Percentiles rank a stretch among this genome's conserved stretches.
These are phyloP conservation scores for Phymatocera aterrima DNA, from an alignment of 2,888 invertebrate genomes.

Conservation along the genomic window DNA sequence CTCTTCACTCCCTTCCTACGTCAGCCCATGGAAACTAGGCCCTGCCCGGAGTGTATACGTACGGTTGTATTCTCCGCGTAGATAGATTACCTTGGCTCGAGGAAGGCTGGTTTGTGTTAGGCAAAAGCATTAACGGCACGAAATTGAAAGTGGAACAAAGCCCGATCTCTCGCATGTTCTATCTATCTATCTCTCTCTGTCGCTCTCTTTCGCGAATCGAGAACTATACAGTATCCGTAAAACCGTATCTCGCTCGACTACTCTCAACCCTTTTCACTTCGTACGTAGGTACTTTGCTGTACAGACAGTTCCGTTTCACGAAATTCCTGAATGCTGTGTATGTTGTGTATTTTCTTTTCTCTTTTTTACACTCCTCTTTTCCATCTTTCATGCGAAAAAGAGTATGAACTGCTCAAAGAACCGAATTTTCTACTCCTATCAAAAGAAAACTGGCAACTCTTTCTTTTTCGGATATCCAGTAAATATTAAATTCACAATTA, in stretches of 20 bases:
- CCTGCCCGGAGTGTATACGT: background rate
- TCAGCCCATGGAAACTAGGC: constrained; percentile 27
- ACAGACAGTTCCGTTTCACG: constrained; percentile 11
- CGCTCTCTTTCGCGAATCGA: constrained; percentile 11
- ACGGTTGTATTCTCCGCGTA: constrained; percentile 29
- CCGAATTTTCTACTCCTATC: no score
- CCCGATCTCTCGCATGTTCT: constrained; percentile 26
- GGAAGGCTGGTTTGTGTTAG: constrained; percentile 21
- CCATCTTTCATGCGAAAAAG: no score
- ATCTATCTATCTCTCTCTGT: no score
- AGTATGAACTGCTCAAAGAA: no score
- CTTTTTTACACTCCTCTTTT: background rate
- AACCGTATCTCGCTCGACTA: constrained; percentile 12
- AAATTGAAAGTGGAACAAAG: constrained; percentile 45
- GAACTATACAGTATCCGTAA: constrained; percentile 13
- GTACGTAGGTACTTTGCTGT: background rate
- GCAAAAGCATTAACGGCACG: constrained; percentile 36
- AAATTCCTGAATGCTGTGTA: background rate
- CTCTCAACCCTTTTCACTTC: background rate
- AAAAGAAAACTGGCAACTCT: no score
- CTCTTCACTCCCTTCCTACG: background rate
- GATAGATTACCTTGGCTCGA: constrained; percentile 43
- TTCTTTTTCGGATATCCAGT: no score
- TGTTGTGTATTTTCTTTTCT: background rate
- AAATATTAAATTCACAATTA: no score